Percentiles rank a stretch among this genome's conserved stretches.
These are phyloP conservation scores for Strigamia transsilvanica DNA, from an alignment of 2,888 invertebrate genomes.

Conservation along the genomic window DNA sequence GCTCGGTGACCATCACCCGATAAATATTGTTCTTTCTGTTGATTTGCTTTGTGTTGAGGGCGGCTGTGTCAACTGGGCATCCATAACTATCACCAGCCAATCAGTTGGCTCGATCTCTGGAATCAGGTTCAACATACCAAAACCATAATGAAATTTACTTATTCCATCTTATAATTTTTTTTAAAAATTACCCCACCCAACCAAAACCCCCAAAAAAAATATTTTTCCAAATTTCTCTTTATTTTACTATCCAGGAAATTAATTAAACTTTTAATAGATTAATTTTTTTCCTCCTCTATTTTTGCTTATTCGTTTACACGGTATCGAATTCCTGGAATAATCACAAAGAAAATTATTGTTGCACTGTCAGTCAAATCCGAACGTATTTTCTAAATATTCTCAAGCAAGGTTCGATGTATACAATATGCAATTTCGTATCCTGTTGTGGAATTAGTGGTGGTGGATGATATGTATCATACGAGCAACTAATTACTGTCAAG, in stretches of 20 bases:
- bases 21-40: background rate
- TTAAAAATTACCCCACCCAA: background rate
- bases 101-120: conserved; percentile 24
- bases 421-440: conserved; percentile 10
- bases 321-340: background rate
- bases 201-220: background rate
- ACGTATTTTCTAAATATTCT: background rate
- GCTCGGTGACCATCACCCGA: background rate
- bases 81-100: conserved; percentile 14
- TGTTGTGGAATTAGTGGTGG: conserved; percentile 30
- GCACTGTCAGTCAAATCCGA: background rate
- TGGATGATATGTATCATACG: conserved; percentile 23
- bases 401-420: background rate
- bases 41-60: conserved; percentile 35
- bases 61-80: conserved; percentile 8
- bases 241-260: too few species aligned
- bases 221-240: too few species aligned
- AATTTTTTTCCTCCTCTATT: background rate
- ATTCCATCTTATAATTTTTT: background rate
- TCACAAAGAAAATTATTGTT: background rate
- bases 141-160: conserved; percentile 11
- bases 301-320: background rate
- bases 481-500: conserved; percentile 48
- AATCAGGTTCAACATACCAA: conserved; percentile 27
- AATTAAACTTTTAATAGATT: too few species aligned